Conservation (phyloP, 2,113 vertebrate genomes). For the Bubo blakistoni region DNA sequence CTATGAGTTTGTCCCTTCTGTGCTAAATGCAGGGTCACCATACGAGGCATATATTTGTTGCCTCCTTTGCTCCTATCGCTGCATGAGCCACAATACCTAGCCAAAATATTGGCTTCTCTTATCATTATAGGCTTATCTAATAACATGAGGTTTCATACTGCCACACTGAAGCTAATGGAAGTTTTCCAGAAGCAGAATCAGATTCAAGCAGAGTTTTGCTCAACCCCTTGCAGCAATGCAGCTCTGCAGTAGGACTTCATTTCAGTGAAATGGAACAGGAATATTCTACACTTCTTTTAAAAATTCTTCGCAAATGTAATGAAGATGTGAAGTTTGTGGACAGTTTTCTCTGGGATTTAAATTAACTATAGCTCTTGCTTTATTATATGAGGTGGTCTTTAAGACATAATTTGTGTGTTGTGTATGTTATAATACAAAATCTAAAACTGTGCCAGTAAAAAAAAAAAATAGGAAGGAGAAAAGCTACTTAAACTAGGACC, state of each 20-base stretch:
- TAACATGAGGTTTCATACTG: neutral
- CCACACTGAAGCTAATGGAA: neutral
- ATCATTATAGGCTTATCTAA: neutral
- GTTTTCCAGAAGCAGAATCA: neutral
- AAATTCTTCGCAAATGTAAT: neutral
- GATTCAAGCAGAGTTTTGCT: neutral
- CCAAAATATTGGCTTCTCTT: conserved; percentile 34
- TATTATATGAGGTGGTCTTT: neutral
- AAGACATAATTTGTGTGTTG: neutral
- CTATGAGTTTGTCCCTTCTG: conserved; percentile 24
- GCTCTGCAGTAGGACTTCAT: neutral
- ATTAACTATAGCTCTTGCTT: neutral
- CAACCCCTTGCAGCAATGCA: neutral
- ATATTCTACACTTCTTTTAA: neutral
- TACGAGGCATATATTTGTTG: neutral
- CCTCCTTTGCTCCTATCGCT: neutral
- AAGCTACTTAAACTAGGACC: neutral
- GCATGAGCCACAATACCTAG: neutral
- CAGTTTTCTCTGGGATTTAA: neutral
- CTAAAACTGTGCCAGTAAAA: neutral
- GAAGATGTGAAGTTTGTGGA: neutral
- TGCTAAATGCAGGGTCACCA: conserved; percentile 18
- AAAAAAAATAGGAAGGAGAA: neutral
- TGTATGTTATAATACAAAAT: neutral
- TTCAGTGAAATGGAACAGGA: neutral